A percentile compares a stretch with the other conserved stretches of the same genome.
Conservation (phyloP, 2,797 vertebrate genomes). For the Spatula versicolor region DNA sequence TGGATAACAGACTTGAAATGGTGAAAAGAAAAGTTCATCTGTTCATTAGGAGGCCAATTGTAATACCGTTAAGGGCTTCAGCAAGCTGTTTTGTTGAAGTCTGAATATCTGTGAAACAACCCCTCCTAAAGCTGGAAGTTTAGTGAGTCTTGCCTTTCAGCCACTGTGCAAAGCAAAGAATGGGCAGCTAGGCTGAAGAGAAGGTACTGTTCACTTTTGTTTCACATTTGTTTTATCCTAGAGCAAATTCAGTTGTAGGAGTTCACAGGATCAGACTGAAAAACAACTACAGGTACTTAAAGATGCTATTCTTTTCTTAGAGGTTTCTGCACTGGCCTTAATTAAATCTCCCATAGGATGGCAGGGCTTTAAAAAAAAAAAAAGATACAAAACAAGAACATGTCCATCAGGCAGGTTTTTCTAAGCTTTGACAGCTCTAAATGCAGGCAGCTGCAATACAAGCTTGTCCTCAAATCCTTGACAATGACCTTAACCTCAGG, state of each 20-base stretch:
- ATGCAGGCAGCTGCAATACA: slow-evolving; percentile 73
- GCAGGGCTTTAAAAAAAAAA: neutral
- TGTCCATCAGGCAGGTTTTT: slow-evolving; percentile 71
- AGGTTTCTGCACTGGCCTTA: slow-evolving; percentile 12
- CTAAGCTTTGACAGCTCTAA: slow-evolving; percentile 72
- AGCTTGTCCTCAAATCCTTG: slow-evolving; percentile 76
- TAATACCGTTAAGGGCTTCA: slow-evolving; percentile 41
- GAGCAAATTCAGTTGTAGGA: neutral
- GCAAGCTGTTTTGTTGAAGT: slow-evolving; percentile 48
- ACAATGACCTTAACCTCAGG: slow-evolving; percentile 74
- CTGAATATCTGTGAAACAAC: slow-evolving; percentile 40
- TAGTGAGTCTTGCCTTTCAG: neutral
- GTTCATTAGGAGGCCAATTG: slow-evolving; percentile 69
- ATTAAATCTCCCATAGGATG: slow-evolving; percentile 64
- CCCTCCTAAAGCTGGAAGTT: slow-evolving; percentile 28
- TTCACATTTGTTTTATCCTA: neutral
- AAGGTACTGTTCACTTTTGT: neutral
- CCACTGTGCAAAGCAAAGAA: neutral
- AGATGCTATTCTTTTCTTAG: slow-evolving; percentile 15
- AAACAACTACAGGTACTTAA: slow-evolving; percentile 29
- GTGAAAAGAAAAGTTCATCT: slow-evolving; percentile 72
- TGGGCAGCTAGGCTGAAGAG: neutral
- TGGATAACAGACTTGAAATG: slow-evolving; percentile 62
- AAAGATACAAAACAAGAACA: slow-evolving; percentile 18
- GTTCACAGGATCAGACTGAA: neutral